Base-by-base conservation (phyloP, 2,113 vertebrate genomes). In the Castor canadensis region DNA sequence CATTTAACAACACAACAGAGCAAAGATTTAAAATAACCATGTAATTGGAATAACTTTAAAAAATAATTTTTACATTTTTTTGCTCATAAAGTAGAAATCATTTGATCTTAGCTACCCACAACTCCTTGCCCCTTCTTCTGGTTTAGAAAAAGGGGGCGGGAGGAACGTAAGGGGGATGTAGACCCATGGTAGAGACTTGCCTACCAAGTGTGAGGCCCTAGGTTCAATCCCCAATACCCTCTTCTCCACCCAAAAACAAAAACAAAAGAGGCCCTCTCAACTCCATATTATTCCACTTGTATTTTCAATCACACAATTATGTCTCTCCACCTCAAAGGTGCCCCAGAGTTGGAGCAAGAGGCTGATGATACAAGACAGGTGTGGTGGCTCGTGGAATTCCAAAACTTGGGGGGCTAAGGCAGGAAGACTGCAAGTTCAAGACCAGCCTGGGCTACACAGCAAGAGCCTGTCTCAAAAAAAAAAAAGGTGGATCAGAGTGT, bases 51-150 rank as follows among this genome's bases (percentile, higher is more conserved):
- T n/a, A n/a, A n/a, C n/a, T 47, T 35, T 1, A 9, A 72, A 56
- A 93, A 95, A 64, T 47, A 85, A 80, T 15, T 54, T 92, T 85
- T 43, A 32, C 45, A n/a, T n/a, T 52, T 76, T 90, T 87, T 89
- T 75, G 38, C 7, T 87, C 47, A 56, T 19, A 52, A 40, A 75
- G 32, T 43, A 92, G 52, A 91, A 88, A 81, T 71, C 35, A 35
- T 49, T 52, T 73, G n/a, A 47, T 90, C 94, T 96, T 93, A 54
- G 32, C 69, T 77, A 93, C 16, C 17, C 58, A 47, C 13, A 80
- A 79, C 3, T 15, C 56, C 6, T 83, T 75, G 6, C 38, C 24
- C 30, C 43, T 87, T 43, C 13, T 72, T 71, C 56, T 90, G 52
- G 16, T 47, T 85, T n/a, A n/a, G n/a, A n/a, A 72, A 95, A 88